phyloP scores from a whole-genome alignment of 2,888 invertebrate genomes.

The Melanostoma mellinum region DNA sequence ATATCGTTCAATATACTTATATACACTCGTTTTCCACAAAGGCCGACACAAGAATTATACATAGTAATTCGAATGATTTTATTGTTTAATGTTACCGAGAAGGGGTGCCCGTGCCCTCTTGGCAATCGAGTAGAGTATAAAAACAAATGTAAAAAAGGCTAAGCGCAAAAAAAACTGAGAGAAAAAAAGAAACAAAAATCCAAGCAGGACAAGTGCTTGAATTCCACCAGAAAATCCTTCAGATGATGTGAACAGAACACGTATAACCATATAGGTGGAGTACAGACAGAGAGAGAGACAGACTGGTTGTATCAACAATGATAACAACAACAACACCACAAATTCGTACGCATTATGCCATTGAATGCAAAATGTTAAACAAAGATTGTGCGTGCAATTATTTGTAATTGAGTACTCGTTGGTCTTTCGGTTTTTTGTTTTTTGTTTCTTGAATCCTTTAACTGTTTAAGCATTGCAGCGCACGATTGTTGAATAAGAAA shows the following conservation, averaged over 20 bases:
- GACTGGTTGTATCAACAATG: constrained; percentile 15
- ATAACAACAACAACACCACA: constrained; percentile 49
- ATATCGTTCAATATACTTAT: constrained; percentile 23
- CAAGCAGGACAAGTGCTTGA: constrained; percentile 59
- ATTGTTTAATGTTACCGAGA: constrained; percentile 60
- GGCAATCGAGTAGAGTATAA: constrained; percentile 3
- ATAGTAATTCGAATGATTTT: constrained; percentile 61
- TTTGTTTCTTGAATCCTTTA: background rate
- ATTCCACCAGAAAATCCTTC: constrained; percentile 50
- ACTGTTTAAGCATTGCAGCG: constrained; percentile 23
- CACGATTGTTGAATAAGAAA: constrained; percentile 40
- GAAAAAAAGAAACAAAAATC: constrained; percentile 12
- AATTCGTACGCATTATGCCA: constrained; percentile 68
- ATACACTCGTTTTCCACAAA: constrained; percentile 32
- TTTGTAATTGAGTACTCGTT: constrained; percentile 72
- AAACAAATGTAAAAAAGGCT: constrained; percentile 11
- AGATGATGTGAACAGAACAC: constrained; percentile 13
- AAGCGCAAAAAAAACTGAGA: background rate
- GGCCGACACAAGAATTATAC: constrained; percentile 40
- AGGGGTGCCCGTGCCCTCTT: constrained; percentile 1
- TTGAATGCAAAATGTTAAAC: constrained; percentile 72
- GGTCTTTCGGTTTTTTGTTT: constrained; percentile 42
- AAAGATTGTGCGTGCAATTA: constrained; percentile 73
- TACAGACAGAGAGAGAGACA: constrained; percentile 6
- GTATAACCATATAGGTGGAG: constrained; percentile 24